phyloP scores from a whole-genome alignment of 2,888 invertebrate genomes.

The Drosophila affinis region DNA sequence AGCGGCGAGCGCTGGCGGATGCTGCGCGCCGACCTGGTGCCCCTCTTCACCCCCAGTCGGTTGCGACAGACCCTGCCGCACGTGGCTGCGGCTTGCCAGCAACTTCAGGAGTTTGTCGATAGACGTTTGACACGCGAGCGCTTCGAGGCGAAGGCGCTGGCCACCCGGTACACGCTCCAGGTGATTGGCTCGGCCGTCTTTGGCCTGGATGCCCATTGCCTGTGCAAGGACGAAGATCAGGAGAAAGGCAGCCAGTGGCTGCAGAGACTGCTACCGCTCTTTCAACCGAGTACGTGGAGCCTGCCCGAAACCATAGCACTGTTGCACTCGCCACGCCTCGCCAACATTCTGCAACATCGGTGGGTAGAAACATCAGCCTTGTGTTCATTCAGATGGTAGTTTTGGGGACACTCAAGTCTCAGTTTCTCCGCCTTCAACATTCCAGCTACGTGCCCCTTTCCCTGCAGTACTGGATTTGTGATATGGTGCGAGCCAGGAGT shows the following conservation, averaged over 20 bases:
- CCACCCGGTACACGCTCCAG: conserved; percentile 76
- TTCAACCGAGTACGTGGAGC: conserved; percentile 66
- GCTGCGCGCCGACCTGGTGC: conserved; percentile 70
- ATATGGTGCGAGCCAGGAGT: conserved; percentile 42
- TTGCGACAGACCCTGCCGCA: conserved; percentile 68
- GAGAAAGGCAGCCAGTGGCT: conserved; percentile 19
- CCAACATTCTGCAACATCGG: conserved; percentile 63
- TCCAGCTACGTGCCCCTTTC: conserved; percentile 66
- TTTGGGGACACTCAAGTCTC: neutral
- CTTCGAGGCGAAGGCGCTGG: conserved; percentile 74
- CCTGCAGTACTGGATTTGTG: conserved; percentile 65
- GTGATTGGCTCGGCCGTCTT: conserved; percentile 76
- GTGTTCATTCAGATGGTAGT: no score
- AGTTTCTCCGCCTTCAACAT: neutral
- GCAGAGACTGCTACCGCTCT: conserved; percentile 63
- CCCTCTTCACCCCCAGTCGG: conserved; percentile 75
- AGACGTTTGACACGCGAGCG: conserved; percentile 19
- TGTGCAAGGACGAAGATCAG: neutral
- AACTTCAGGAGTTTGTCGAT: conserved; percentile 53
- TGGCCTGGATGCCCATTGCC: conserved; percentile 67
- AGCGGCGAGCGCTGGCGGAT: conserved; percentile 67
- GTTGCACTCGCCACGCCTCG: conserved; percentile 69
- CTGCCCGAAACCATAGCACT: conserved; percentile 66
- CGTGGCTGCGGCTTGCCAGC: conserved; percentile 58
- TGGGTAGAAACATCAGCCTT: conserved; percentile 32